Conservation (phyloP, 2,797 vertebrate species). For the Lacerta bilineata region DNA sequence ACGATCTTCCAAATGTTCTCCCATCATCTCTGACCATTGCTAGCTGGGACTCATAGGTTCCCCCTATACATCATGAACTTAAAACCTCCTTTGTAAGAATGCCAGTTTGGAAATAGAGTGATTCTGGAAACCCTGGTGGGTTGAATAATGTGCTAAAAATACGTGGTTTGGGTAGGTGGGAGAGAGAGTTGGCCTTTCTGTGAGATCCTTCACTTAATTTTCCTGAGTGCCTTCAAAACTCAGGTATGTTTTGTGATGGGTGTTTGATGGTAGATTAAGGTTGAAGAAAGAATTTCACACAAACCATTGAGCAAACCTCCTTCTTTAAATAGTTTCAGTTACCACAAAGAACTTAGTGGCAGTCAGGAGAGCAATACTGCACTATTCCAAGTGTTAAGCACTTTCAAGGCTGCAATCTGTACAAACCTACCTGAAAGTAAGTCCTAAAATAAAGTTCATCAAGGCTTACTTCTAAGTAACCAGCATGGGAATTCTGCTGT, state of each 20-base stretch:
- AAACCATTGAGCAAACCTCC: background rate
- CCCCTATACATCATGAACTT: background rate
- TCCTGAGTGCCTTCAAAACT: background rate
- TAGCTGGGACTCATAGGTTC: no score
- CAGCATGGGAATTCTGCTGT: background rate
- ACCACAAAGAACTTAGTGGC: constrained; percentile 1
- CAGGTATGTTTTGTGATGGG: background rate
- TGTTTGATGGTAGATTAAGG: background rate
- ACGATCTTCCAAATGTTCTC: no score
- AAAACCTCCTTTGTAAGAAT: background rate
- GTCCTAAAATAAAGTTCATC: background rate
- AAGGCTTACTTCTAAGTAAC: background rate
- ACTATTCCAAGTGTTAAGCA: background rate
- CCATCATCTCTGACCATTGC: no score
- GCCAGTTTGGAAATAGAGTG: background rate
- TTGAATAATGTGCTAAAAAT: background rate
- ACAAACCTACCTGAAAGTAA: background rate
- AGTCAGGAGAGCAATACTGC: background rate
- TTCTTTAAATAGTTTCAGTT: background rate
- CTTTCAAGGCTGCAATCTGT: background rate
- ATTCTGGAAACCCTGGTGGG: no score
- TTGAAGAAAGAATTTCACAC: background rate
- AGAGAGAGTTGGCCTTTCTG: background rate
- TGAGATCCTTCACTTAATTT: background rate
- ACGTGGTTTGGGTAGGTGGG: no score